Evolutionary conservation across 2,113 vertebrate genomes (phyloP), one percentile per base, ranked within the genome.

Genomic region (Spheniscus mendiculus): DNA sequence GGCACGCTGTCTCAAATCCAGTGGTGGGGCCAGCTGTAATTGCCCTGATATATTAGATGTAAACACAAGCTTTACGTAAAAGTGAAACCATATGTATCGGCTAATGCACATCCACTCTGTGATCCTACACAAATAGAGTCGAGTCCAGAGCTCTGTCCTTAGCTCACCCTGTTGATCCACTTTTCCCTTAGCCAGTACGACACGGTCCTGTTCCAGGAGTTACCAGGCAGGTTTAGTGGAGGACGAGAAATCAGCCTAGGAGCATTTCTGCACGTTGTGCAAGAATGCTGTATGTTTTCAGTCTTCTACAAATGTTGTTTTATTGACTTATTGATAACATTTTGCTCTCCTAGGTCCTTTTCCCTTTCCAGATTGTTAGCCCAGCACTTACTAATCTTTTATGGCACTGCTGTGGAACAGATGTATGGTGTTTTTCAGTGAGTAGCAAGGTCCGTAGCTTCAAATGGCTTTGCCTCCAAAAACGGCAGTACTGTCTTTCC

Each of bases 321-420:
- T 97, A 91, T 95, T 91, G 96, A 92, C 95, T 92, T 65, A 52
- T 32, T 25, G 96, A 97, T 97, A 96, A 87, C 89, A 26, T 58
- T 91, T 93, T 91, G 88, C 89, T 87, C 62, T 87, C 45, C 11
- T 77, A 58, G 58, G 73, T 85, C 69, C 90, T 92, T 93, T 96
- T 97, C 88, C 71, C 87, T 96, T 93, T 94, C 94, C 80, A 90
- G 19, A 79, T 49, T 95, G 84, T 83, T 79, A 95, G 90, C 81
- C 69, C 74, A 77, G 82, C n/a, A 12, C 66, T 91, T 93, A 36
- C 45, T 91, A 87, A 97, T 95, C 56, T 74, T 92, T 87, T 47
- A 59, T 66, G 79, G 88, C 52, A 6, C 58, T 88, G 69, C 82
- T 82, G 58, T 55, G 78, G 84, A 90, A 30, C 93, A 93, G 91